phyloP scores from a whole-genome alignment of 2,888 invertebrate species.

The Cybosia mesomella region DNA sequence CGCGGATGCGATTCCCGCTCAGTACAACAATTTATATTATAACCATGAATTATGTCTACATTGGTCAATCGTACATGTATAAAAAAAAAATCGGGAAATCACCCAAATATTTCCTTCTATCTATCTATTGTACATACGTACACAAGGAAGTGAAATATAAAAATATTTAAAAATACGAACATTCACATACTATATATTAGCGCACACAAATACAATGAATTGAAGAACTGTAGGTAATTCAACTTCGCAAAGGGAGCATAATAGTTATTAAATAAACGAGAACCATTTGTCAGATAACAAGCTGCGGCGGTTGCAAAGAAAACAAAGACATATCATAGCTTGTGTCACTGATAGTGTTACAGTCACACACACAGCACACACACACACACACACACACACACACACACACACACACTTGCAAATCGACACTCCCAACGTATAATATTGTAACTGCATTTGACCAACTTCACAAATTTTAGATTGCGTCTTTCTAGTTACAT shows the following conservation, averaged over 20 bases:
- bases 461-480: background rate
- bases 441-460: background rate
- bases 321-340: conserved; percentile 74
- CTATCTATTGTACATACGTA: too few relatives aligned
- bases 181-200: background rate
- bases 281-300: conserved; percentile 68
- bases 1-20: too few relatives aligned
- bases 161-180: background rate
- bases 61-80: too few relatives aligned
- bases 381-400: too few relatives aligned
- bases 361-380: conserved; percentile 12
- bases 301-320: conserved; percentile 68
- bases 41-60: too few relatives aligned
- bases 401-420: conserved; percentile 29
- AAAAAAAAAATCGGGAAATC: too few relatives aligned
- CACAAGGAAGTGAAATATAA: background rate
- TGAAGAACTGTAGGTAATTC: conserved; percentile 21
- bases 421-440: conserved; percentile 6
- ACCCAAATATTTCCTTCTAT: too few relatives aligned
- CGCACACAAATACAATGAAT: background rate
- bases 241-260: conserved; percentile 45
- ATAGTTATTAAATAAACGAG: conserved; percentile 69
- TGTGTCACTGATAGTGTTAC: conserved; percentile 60
- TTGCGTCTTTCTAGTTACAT: background rate
- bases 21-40: too few relatives aligned